Evolutionary conservation across 2,888 invertebrate species (phyloP), one percentile per base, ranked within the genome.

Genomic region (Itoplectis maculator): DNA sequence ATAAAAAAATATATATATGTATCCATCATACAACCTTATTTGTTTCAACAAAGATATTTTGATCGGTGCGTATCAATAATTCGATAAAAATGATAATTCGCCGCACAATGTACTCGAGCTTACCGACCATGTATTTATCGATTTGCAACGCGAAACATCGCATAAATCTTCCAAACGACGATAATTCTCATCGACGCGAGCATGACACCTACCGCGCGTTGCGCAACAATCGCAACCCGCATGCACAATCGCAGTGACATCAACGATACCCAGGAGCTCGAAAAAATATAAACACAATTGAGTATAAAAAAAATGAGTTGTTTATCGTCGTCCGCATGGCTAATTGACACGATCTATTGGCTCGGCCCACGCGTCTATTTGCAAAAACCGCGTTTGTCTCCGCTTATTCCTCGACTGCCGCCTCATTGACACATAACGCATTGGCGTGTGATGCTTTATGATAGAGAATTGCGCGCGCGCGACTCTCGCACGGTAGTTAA

Each of bases 381-480:
- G 15, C 0, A 40, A 20, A 45, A 65, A 13, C n/a, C n/a, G 20
- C 45, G 23, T 42, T n/a, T 63, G 11, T 42, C 1, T 65, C 45
- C 2, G n/a, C 23, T 42, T 23, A 65, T 61, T 65, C 35, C 49
- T n/a, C n/a, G n/a, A n/a, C n/a, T n/a, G 35, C 61, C 18, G 37
- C 29, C 37, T 13, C 6, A 40, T 40, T 45, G 18, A 54, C 18
- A 75, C 72, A 68, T 15, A 54, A 29, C 29, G 29, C n/a, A 47
- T n/a, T n/a, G n/a, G n/a, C n/a, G n/a, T n/a, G n/a, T n/a, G n/a
- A n/a, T 79, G 70, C 66, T 72, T 82, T 68, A 79, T 47, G 75
- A 79, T 75, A 65, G 70, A 79, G 54, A 79, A 61, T 72, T 42
- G 18, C 20, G 13, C 65, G 40, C n/a, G n/a, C n/a, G n/a, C n/a